Conservation (phyloP, 2,113 vertebrate species). For the Polypterus senegalus region DNA sequence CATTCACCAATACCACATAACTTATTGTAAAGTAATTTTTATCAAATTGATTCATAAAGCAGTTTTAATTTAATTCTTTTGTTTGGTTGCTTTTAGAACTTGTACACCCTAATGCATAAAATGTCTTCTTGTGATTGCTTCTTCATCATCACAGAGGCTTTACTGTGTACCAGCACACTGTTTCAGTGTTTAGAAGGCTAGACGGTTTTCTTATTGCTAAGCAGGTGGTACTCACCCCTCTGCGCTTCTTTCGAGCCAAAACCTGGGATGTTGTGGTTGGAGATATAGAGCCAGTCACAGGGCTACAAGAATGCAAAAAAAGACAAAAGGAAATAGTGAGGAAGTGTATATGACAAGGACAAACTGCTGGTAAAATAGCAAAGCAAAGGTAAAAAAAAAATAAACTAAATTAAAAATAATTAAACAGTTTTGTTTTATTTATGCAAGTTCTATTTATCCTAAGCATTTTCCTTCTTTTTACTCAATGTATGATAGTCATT, state of each 20-base stretch:
- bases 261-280: conserved; percentile 75
- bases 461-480: too few relatives aligned
- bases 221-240: conserved; percentile 65
- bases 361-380: neutral
- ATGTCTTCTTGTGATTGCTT: neutral
- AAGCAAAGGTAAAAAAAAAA: too few relatives aligned
- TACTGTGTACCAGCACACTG: neutral
- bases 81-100: too few relatives aligned
- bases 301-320: conserved; percentile 40
- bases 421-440: too few relatives aligned
- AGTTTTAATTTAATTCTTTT: too few relatives aligned
- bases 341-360: neutral
- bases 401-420: too few relatives aligned
- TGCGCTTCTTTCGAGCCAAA: conserved; percentile 82
- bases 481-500: too few relatives aligned
- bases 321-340: neutral
- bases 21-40: too few relatives aligned
- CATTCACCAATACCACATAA: too few relatives aligned
- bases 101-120: neutral
- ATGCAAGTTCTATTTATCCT: too few relatives aligned
- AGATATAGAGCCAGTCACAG: conserved; percentile 74
- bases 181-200: neutral
- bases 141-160: neutral
- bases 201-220: too few relatives aligned
- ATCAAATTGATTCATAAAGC: too few relatives aligned